phyloP scores from a whole-genome alignment of 2,113 vertebrate genomes.

The Pogona vitticeps region DNA sequence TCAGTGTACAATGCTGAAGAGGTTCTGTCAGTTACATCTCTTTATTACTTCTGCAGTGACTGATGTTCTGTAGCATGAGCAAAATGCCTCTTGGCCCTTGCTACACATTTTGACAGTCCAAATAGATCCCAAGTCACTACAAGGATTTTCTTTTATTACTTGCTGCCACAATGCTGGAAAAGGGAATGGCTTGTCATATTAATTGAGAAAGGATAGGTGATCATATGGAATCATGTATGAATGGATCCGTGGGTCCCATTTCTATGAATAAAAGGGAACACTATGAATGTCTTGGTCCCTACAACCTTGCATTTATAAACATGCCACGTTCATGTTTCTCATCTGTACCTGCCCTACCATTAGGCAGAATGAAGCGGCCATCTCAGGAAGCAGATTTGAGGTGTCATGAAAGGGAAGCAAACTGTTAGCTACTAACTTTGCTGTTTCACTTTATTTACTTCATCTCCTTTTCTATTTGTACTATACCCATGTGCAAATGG shows the following conservation, averaged over 20 bases:
- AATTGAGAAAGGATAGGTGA: background rate
- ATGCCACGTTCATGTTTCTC: background rate
- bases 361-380: background rate
- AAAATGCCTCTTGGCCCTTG: background rate
- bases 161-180: slow-evolving; percentile 20
- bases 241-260: background rate
- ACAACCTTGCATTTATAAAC: no score
- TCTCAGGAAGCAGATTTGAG: background rate
- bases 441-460: no score
- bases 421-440: no score
- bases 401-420: background rate
- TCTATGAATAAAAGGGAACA: no score
- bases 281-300: no score
- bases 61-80: slow-evolving; percentile 32
- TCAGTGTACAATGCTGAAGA: background rate
- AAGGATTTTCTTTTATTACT: slow-evolving; percentile 41
- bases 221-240: background rate
- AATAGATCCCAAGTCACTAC: slow-evolving; percentile 35
- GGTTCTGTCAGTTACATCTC: slow-evolving; percentile 25
- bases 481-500: no score
- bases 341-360: background rate
- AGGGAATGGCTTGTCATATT: background rate
- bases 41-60: slow-evolving; percentile 34
- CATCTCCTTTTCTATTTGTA: no score
- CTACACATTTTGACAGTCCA: slow-evolving; percentile 17